Percentiles rank a stretch among this genome's conserved stretches.
phyloP scores from a whole-genome alignment of 2,888 invertebrate genomes.

The Campaea margaritaria region DNA sequence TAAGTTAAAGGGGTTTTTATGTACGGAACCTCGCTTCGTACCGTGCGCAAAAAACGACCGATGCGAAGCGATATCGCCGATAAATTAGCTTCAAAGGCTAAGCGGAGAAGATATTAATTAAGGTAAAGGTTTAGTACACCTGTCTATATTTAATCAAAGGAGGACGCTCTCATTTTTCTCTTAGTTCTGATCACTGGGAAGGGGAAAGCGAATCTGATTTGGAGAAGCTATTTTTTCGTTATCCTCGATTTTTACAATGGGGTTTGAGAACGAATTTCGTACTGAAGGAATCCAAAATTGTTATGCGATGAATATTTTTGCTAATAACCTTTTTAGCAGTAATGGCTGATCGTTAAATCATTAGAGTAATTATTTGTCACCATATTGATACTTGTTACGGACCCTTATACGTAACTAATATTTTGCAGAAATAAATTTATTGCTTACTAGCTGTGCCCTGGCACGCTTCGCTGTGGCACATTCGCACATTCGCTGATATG shows the following conservation, averaged over 20 bases:
- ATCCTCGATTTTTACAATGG: background rate
- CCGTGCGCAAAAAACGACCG: slow-evolving; percentile 71
- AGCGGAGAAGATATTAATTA: slow-evolving; percentile 77
- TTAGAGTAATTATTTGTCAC: background rate
- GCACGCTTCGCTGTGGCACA: no score
- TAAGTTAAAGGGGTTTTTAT: slow-evolving; percentile 86
- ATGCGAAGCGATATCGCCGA: slow-evolving; percentile 67
- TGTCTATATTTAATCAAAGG: slow-evolving; percentile 35
- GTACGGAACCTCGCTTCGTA: slow-evolving; percentile 75
- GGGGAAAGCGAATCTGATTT: slow-evolving; percentile 14
- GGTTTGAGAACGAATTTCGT: background rate
- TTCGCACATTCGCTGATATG: no score
- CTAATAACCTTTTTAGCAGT: no score
- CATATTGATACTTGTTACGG: background rate
- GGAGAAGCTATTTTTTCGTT: background rate
- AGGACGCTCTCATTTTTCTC: slow-evolving; percentile 22
- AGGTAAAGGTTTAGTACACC: slow-evolving; percentile 63
- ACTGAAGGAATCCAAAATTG: no score
- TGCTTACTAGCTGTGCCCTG: no score
- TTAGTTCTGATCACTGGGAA: slow-evolving; percentile 22
- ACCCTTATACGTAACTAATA: no score
- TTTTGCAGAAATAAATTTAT: no score
- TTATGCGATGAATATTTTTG: no score
- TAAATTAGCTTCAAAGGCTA: slow-evolving; percentile 69
- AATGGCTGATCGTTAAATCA: no score